Evolutionary conservation across 2,888 invertebrate genomes (phyloP), one percentile per base, ranked within the genome.

Genomic region (Tanytarsus gracilentus): DNA sequence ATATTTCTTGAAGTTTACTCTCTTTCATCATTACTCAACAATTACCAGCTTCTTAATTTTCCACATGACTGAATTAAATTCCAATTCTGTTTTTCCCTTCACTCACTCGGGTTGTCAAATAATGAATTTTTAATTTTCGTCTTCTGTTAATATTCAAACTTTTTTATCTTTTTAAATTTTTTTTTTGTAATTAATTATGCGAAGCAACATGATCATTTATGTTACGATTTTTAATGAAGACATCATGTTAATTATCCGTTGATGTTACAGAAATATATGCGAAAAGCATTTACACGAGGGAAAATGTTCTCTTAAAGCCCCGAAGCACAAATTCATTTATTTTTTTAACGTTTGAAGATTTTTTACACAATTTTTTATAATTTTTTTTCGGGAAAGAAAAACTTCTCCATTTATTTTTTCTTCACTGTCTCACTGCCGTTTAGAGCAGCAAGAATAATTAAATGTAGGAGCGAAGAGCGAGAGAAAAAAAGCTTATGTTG

Each of bases 211-310:
- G 44, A 44, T 33, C 29, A 29, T 33, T 36, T 36, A 25, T 53
- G 27, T n/a, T 51, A 1, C 51, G 36, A 14, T 14, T 26, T 26
- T 27, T 27, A 49, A 49, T 36, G 30, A 53, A 53, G 53, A 53
- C 36, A 53, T 53, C 33, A 53, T 53, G 33, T 53, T 53, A 36
- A 53, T 53, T 53, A 53, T 16, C 11, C 33, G 23, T 53, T 53
- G n/a, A 36, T 53, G 33, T 29, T 36, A n/a, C n/a, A n/a, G 4
- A 39, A 11, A n/a, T 11, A 49, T 49, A 23, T 49, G 8, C n/a
- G 49, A 23, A 49, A 26, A 49, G 11, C 29, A 11, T 18, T 51
- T 30, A 23, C 8, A 51, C 9, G 51, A 30, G 30, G 9, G 16
- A 27, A 51, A 25, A 51, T 9, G 30, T 16, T 26, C 6, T 9